phyloP scores from a whole-genome alignment of 2,888 invertebrate species.

The Plebejus argus region DNA sequence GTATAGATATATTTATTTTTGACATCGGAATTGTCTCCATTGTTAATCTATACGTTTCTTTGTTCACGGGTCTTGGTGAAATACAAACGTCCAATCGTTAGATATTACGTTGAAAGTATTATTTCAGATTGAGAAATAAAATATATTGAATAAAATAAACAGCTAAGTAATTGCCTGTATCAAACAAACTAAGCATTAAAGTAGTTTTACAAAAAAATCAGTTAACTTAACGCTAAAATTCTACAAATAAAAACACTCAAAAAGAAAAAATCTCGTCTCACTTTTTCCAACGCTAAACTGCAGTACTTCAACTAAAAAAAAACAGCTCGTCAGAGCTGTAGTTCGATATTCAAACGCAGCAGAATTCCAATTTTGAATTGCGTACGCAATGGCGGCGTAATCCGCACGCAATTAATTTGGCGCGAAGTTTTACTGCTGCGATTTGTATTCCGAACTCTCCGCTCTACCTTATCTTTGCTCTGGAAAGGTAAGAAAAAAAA shows the following conservation, averaged over 20 bases:
- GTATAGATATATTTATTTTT: constrained; percentile 16
- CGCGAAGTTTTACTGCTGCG: constrained; percentile 63
- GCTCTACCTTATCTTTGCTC: constrained; percentile 51
- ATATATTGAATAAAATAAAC: not conserved
- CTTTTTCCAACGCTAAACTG: not conserved
- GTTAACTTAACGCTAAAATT: too few species aligned
- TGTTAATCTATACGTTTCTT: constrained; percentile 26
- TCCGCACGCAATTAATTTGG: constrained; percentile 72
- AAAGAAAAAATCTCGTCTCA: not conserved
- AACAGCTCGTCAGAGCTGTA: not conserved
- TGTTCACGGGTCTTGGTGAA: not conserved
- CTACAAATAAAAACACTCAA: too few species aligned
- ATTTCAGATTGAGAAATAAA: not conserved
- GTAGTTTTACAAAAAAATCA: too few species aligned
- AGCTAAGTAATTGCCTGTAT: too few species aligned
- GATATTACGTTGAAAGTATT: not conserved
- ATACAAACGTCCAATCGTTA: not conserved
- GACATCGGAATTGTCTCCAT: constrained; percentile 25
- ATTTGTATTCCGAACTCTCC: constrained; percentile 62
- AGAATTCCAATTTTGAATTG: constrained; percentile 24
- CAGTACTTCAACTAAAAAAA: not conserved
- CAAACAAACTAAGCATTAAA: too few species aligned
- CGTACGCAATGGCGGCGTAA: constrained; percentile 48
- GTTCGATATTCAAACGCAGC: constrained; percentile 22
- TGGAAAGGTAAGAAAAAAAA: constrained; percentile 36